Evolutionary conservation across 2,888 invertebrate genomes (phyloP).

Genomic region (Plutella xylostella): DNA sequence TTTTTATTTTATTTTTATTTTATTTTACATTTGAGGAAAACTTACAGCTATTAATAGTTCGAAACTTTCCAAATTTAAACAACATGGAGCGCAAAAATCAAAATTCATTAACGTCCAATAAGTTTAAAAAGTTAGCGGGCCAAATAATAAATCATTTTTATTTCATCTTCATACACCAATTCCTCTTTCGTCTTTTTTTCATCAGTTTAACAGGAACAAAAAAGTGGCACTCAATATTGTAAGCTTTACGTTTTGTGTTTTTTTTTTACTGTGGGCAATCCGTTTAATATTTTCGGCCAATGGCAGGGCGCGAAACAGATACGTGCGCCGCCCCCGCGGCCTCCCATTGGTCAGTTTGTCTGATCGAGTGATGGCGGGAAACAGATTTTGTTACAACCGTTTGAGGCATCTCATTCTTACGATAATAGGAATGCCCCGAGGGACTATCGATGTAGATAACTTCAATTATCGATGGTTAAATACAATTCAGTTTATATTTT

Average conservation of each 20-base stretch:
- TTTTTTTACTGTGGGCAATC: conserved; percentile 53
- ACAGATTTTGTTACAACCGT: conserved; percentile 37
- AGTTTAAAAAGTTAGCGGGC: conserved; percentile 61
- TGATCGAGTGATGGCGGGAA: conserved; percentile 67
- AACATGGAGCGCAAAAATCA: conserved; percentile 50
- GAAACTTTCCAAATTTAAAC: conserved; percentile 26
- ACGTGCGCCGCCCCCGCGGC: conserved; percentile 50
- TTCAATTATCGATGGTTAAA: not conserved
- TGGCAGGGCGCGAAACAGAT: conserved; percentile 30
- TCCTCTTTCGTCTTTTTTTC: conserved; percentile 59
- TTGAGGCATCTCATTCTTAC: conserved; percentile 63
- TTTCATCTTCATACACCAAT: conserved; percentile 59
- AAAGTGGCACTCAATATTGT: conserved; percentile 66
- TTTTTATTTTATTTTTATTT: too few species aligned
- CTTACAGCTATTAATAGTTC: too few species aligned
- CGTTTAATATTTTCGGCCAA: conserved; percentile 61
- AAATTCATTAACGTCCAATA: conserved; percentile 66
- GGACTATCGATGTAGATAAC: not conserved
- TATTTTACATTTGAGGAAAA: too few species aligned
- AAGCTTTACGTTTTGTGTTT: conserved; percentile 43
- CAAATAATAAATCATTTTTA: conserved; percentile 66
- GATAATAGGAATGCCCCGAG: conserved; percentile 25
- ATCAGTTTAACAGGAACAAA: conserved; percentile 66
- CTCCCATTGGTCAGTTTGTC: conserved; percentile 45
- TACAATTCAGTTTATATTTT: too few species aligned